Evolutionary conservation across 2,888 invertebrate genomes (phyloP), one percentile per base, ranked within the genome.

Genomic region (Eilema griseolum): DNA sequence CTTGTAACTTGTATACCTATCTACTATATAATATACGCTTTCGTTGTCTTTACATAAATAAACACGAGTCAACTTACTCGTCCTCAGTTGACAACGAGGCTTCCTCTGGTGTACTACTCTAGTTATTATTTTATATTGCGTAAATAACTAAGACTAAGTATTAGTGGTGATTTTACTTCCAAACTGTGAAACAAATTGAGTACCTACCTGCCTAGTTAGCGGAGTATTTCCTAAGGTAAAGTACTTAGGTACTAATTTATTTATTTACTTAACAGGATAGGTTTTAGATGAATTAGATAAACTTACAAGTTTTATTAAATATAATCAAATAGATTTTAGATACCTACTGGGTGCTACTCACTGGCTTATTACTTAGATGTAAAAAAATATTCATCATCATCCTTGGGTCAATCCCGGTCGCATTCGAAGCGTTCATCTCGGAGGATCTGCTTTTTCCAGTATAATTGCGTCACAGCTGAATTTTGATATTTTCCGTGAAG

Each of bases 71-170:
- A 68, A 72, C 73, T 62, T 65, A 72, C 63, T 73, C 71, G 70
- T 41, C 67, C 70, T 80, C 81, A 85, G 86, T 84, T 75, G 74
- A 71, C 76, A 62, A 77, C 70, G 66, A 78, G 78, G 72, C 75
- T 73, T 73, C 75, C 73, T 37, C 68, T 59, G 69, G 70, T 69
- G 52, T 72, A 82, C 83, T 82, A 67, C 74, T 74, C 26, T 59
- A 41, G 59, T 66, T 26, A 37, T 23, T 65, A 10, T 64, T 31
- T 26, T 10, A 33, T 10, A 20, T 31, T 37, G 59, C 20, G 26
- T 8, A 57, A 37, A 63, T 37, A 33, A 62, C 20, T 37, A 14
- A n/a, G 16, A 37, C 28, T 57, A 37, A 7, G 28, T 31, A 59
- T 31, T 52, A 69, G 69, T 69, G 69, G 69, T 69, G 69, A 28